These are phyloP conservation scores for Bombycilla garrulus DNA, from an alignment of 2,113 vertebrate genomes.

Conservation along the genomic window DNA sequence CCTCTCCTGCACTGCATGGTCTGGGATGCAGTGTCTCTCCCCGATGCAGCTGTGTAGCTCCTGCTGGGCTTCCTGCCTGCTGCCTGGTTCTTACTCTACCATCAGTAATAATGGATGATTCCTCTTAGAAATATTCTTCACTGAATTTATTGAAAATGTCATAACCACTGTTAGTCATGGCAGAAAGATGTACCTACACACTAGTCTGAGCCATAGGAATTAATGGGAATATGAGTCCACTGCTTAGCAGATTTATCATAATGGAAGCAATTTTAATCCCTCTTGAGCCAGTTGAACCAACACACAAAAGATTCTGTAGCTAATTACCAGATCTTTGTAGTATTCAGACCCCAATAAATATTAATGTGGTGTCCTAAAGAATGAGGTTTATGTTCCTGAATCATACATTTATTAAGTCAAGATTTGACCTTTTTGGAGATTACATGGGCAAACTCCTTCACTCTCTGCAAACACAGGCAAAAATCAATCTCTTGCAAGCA, in stretches of 20 bases:
- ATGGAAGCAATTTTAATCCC: constrained; percentile 5
- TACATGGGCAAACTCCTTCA: not conserved
- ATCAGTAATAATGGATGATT: not conserved
- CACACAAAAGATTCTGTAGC: constrained; percentile 29
- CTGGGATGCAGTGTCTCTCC: not conserved
- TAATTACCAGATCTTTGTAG: constrained; percentile 45
- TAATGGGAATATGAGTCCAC: not conserved
- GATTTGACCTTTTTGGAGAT: constrained; percentile 62
- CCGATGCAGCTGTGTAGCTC: fast-evolving
- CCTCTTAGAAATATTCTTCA: not conserved
- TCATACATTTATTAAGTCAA: constrained; percentile 54
- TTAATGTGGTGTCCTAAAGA: constrained; percentile 46
- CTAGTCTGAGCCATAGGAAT: not conserved
- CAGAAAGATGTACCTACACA: not conserved
- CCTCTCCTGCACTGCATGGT: not conserved
- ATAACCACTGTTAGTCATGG: not conserved
- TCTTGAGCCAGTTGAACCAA: constrained; percentile 34
- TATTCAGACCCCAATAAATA: constrained; percentile 24
- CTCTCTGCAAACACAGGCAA: constrained; percentile 15
- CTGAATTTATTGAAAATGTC: not conserved
- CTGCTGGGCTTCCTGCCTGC: not conserved
- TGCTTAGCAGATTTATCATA: constrained; percentile 7
- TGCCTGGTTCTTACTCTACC: not conserved
- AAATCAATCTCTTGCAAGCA: constrained; percentile 21
- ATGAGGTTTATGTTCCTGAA: constrained; percentile 40